A percentile compares a stretch with the other conserved stretches of the same genome.
Conservation (phyloP, 1,140 invertebrate genomes). For the Diorhabda elongata region DNA sequence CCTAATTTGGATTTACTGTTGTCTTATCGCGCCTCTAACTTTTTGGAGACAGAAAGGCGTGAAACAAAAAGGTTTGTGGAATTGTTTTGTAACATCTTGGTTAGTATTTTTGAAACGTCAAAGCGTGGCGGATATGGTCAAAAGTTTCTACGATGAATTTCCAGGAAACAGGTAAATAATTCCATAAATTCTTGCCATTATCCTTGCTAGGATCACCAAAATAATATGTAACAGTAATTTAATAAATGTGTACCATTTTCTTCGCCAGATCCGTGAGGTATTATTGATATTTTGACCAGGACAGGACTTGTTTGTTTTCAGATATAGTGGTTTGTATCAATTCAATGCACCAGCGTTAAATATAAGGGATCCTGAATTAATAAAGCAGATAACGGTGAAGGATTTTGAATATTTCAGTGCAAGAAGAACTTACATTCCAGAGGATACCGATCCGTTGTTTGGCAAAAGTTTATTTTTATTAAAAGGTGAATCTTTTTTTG, state of each 20-base stretch:
- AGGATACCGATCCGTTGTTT: background rate
- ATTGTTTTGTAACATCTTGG: background rate
- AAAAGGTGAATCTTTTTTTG: background rate
- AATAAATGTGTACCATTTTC: background rate
- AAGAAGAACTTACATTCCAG: background rate
- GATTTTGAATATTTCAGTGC: background rate
- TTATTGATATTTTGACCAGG: too few relatives aligned
- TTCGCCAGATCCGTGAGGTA: too few relatives aligned
- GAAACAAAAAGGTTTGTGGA: background rate
- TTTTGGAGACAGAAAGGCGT: background rate
- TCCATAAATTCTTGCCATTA: background rate
- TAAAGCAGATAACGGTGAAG: constrained; percentile 18
- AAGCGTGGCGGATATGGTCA: background rate
- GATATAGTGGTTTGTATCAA: constrained; percentile 51
- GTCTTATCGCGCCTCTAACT: background rate
- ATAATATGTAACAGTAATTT: background rate
- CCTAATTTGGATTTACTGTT: background rate
- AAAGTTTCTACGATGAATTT: background rate
- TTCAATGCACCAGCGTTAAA: constrained; percentile 51
- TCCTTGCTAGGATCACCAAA: background rate
- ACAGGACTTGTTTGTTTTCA: constrained; percentile 24
- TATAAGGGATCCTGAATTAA: constrained; percentile 55
- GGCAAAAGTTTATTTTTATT: background rate
- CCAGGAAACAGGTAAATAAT: background rate
- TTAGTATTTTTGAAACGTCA: background rate